Conservation (phyloP, 2,113 vertebrate genomes). For the Eonycteris spelaea region DNA sequence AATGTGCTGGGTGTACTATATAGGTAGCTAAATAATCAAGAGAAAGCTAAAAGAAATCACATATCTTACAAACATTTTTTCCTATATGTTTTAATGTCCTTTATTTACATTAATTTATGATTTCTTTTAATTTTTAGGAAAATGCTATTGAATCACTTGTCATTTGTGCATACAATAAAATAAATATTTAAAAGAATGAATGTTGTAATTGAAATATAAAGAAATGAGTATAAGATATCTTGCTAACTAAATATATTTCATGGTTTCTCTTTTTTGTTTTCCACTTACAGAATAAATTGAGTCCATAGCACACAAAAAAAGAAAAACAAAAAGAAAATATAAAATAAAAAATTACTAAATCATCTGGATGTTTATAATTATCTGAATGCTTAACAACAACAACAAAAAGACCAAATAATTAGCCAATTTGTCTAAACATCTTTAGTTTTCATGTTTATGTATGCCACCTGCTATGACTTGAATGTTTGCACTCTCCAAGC, state of each 20-base stretch:
- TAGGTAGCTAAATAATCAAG: slow-evolving; percentile 17
- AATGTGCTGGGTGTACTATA: background rate
- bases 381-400: background rate
- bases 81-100: background rate
- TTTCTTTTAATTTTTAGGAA: slow-evolving; percentile 39
- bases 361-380: background rate
- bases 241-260: background rate
- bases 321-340: background rate
- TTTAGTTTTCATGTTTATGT: background rate
- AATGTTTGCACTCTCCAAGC: background rate
- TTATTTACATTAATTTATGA: slow-evolving; percentile 18
- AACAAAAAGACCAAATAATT: slow-evolving; percentile 3
- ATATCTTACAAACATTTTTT: slow-evolving; percentile 47
- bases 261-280: background rate
- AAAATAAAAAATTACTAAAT: background rate
- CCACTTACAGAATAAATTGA: background rate
- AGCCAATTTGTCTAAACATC: background rate
- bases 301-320: background rate
- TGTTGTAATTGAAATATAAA: background rate
- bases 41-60: slow-evolving; percentile 43
- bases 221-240: background rate
- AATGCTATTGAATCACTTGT: background rate
- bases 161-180: background rate
- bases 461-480: background rate
- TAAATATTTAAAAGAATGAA: background rate